phyloP scores from a whole-genome alignment of 2,113 vertebrate species.

The Diadophis punctatus region DNA sequence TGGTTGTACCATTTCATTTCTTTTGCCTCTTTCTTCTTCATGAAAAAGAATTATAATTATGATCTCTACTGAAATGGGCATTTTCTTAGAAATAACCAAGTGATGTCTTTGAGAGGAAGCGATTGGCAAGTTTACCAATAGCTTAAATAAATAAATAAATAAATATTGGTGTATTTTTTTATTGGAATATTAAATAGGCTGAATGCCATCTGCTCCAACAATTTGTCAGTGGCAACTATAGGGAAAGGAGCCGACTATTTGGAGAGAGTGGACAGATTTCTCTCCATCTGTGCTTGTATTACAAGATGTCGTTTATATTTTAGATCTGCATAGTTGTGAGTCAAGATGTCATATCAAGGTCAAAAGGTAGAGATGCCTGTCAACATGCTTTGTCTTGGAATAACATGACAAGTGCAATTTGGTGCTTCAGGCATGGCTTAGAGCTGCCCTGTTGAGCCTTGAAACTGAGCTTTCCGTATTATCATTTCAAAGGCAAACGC shows the following conservation, averaged over 20 bases:
- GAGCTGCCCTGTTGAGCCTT: slow-evolving; percentile 55
- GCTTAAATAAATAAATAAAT: slow-evolving; percentile 11
- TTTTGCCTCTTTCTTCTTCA: slow-evolving; percentile 26
- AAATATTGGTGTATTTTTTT: neutral
- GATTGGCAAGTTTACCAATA: slow-evolving; percentile 42
- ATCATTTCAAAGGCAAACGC: slow-evolving; percentile 52
- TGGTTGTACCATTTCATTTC: slow-evolving; percentile 18
- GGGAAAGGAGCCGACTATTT: slow-evolving; percentile 69
- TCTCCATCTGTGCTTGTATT: slow-evolving; percentile 79
- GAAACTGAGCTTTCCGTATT: slow-evolving; percentile 50
- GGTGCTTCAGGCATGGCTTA: slow-evolving; percentile 50
- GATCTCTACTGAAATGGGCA: slow-evolving; percentile 24
- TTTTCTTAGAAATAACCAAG: slow-evolving; percentile 49
- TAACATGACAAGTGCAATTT: slow-evolving; percentile 65
- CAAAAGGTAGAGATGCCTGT: slow-evolving; percentile 71
- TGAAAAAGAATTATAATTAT: slow-evolving; percentile 30
- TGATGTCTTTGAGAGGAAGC: slow-evolving; percentile 48
- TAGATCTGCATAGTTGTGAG: slow-evolving; percentile 70
- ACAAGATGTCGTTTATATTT: slow-evolving; percentile 74
- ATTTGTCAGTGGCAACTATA: slow-evolving; percentile 73
- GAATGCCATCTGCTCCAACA: slow-evolving; percentile 73
- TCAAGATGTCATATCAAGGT: slow-evolving; percentile 70
- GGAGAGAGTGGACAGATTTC: slow-evolving; percentile 75
- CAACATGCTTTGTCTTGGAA: slow-evolving; percentile 65
- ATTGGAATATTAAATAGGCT: slow-evolving; percentile 53